A percentile compares a stretch with the other conserved stretches of the same genome.
phyloP scores from a whole-genome alignment of 2,888 invertebrate species.

The Coenonympha arcania region DNA sequence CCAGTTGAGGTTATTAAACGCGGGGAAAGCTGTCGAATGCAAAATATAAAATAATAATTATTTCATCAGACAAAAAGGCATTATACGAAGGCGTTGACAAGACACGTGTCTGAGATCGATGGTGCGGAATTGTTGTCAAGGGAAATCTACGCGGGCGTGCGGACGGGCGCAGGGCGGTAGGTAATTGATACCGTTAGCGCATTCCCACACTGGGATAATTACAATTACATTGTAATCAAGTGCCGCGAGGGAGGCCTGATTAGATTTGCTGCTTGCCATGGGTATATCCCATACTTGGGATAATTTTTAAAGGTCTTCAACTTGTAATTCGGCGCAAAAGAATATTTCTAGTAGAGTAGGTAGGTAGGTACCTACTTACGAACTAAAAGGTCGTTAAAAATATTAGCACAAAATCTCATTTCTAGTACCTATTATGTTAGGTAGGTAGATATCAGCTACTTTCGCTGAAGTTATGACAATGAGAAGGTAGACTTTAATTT shows the following conservation, averaged over 20 bases:
- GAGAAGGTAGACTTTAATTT: no score
- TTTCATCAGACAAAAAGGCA: conserved; percentile 7
- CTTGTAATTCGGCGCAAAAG: background rate
- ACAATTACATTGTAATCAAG: conserved; percentile 23
- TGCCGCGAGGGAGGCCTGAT: conserved; percentile 11
- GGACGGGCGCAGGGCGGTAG: conserved; percentile 31
- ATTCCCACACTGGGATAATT: conserved; percentile 32
- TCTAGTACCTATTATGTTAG: no score
- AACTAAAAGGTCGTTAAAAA: no score
- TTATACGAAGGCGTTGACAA: conserved; percentile 49
- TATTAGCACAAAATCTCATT: no score
- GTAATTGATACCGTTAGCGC: conserved; percentile 45
- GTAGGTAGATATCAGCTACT: no score
- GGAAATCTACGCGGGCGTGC: conserved; percentile 54
- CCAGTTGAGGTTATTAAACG: no score
- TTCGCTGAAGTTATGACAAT: no score
- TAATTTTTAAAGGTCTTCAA: background rate
- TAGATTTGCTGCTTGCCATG: conserved; percentile 13
- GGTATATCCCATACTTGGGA: no score
- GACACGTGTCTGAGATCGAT: conserved; percentile 61
- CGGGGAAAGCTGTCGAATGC: no score
- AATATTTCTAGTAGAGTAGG: background rate
- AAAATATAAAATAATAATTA: background rate
- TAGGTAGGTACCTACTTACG: no score
- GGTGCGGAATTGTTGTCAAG: conserved; percentile 44